phyloP scores from a whole-genome alignment of 2,797 vertebrate genomes.

The Lagorchestes hirsutus region DNA sequence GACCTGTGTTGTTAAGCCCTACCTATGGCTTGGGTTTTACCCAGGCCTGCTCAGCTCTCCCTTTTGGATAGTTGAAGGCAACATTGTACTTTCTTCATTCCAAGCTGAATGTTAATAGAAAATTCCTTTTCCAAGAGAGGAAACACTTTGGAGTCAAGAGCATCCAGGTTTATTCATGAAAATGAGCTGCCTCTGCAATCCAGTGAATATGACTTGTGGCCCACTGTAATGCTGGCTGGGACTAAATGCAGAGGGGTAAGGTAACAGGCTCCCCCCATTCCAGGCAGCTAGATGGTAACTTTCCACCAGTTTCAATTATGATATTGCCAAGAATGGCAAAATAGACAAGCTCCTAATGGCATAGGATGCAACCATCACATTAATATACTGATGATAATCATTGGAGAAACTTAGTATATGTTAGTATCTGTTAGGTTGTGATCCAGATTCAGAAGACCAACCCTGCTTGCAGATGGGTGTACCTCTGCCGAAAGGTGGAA shows the following conservation, averaged over 20 bases:
- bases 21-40: background rate
- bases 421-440: conserved; percentile 6
- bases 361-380: conserved; percentile 38
- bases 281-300: background rate
- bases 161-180: background rate
- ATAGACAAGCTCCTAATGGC: background rate
- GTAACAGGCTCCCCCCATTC: background rate
- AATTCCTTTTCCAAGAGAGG: background rate
- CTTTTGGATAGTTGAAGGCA: background rate
- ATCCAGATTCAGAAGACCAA: conserved; percentile 26
- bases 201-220: background rate
- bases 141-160: background rate
- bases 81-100: background rate
- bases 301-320: background rate
- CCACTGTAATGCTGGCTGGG: background rate
- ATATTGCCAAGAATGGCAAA: background rate
- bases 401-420: conserved; percentile 10
- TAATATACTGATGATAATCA: conserved; percentile 24
- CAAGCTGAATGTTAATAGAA: background rate
- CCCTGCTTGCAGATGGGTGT: conserved; percentile 9
- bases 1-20: background rate
- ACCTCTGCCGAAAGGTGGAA: conserved; percentile 39
- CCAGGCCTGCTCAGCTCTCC: background rate
- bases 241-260: background rate
- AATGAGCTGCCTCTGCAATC: background rate